A percentile compares a stretch with the other conserved stretches of the same genome.
Conservation (phyloP, 2,797 vertebrate genomes). For the Ctenochaetus hawaiiensis region DNA sequence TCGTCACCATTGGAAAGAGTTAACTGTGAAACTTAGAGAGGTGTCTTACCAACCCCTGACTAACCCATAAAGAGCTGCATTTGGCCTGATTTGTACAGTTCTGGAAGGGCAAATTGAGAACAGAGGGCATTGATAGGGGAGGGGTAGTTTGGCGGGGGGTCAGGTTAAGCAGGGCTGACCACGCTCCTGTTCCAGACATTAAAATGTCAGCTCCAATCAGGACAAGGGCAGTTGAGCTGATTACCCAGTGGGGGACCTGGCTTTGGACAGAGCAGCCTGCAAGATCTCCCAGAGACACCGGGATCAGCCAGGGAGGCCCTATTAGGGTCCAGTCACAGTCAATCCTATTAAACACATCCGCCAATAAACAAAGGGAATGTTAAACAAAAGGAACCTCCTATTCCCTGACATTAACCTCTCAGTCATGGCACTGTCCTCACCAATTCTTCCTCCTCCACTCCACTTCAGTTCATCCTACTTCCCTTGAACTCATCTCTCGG, state of each 20-base stretch:
- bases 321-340: conserved; percentile 88
- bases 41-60: conserved; percentile 78
- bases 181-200: conserved; percentile 88
- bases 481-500: conserved; percentile 32
- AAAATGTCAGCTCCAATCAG: conserved; percentile 91
- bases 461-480: conserved; percentile 59
- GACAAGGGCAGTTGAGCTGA: conserved; percentile 86
- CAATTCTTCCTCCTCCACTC: conserved; percentile 60
- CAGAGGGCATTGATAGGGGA: conserved; percentile 73
- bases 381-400: conserved; percentile 90
- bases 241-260: conserved; percentile 85
- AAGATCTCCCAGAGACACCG: conserved; percentile 82
- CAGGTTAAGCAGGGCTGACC: conserved; percentile 89
- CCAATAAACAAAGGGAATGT: conserved; percentile 90
- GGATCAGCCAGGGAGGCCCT: conserved; percentile 81
- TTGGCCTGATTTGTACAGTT: conserved; percentile 89
- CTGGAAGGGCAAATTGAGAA: conserved; percentile 87
- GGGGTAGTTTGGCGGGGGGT: conserved; percentile 74
- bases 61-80: conserved; percentile 90
- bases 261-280: conserved; percentile 83
- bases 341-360: conserved; percentile 91
- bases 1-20: conserved; percentile 72
- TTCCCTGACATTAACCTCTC: conserved; percentile 86
- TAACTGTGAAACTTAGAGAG: conserved; percentile 80
- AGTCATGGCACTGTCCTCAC: conserved; percentile 76